These are phyloP conservation scores for Hemibagrus wyckioides DNA, from an alignment of 2,113 vertebrate species.

Conservation along the genomic window DNA sequence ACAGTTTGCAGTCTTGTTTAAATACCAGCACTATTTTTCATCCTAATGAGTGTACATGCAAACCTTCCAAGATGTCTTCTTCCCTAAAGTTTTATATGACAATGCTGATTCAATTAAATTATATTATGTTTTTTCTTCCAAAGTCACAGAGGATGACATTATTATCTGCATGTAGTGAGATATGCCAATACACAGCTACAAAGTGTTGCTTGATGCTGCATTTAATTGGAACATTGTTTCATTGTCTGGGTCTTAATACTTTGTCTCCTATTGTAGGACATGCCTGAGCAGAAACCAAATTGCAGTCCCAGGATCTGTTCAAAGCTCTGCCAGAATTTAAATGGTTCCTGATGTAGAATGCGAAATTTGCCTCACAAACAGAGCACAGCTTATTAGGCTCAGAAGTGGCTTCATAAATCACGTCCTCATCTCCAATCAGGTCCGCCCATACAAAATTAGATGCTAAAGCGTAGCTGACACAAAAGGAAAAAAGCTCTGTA, in stretches of 20 bases:
- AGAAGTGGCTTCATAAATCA: slow-evolving; percentile 51
- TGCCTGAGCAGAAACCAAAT: slow-evolving; percentile 31
- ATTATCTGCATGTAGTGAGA: slow-evolving; percentile 3
- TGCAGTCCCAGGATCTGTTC: slow-evolving; percentile 14
- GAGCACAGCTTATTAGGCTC: slow-evolving; percentile 39
- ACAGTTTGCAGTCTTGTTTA: slow-evolving; percentile 62
- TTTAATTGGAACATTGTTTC: slow-evolving; percentile 25
- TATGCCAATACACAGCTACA: slow-evolving; percentile 8
- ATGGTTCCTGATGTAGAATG: slow-evolving; percentile 39
- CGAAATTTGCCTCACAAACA: slow-evolving; percentile 33
- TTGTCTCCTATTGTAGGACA: slow-evolving; percentile 2
- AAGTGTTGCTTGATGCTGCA: not conserved
- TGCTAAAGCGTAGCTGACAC: slow-evolving; percentile 1
- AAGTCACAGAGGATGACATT: slow-evolving; percentile 24
- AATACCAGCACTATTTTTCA: slow-evolving; percentile 74
- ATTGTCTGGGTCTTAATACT: slow-evolving; percentile 14
- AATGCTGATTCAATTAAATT: slow-evolving; percentile 21
- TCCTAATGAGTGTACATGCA: slow-evolving; percentile 68
- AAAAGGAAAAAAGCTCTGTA: slow-evolving; percentile 8
- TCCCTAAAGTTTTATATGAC: slow-evolving; percentile 55
- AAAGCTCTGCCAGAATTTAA: slow-evolving; percentile 39
- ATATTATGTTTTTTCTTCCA: slow-evolving; percentile 5
- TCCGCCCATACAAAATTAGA: slow-evolving; percentile 42
- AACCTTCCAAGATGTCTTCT: slow-evolving; percentile 63
- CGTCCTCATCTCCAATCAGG: slow-evolving; percentile 47